Percentiles rank a stretch among this genome's conserved stretches.
Evolutionary conservation across 23 tunicate species (phyloP).

Genomic region (Corella eumyota): DNA sequence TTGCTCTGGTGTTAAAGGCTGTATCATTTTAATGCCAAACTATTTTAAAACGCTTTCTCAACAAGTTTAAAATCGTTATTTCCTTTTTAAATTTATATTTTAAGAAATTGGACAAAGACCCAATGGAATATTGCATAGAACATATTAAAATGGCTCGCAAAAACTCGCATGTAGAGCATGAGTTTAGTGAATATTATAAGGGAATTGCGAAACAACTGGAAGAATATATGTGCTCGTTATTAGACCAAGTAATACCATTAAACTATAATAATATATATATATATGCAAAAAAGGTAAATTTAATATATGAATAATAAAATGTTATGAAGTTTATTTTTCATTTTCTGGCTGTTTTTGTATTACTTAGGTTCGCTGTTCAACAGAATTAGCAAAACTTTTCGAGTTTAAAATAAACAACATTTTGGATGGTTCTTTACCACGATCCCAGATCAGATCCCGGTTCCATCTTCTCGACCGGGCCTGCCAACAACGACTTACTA

Average conservation of each 20-base stretch:
- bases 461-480: background rate
- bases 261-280: too few species aligned
- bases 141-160: constrained; percentile 24
- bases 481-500: background rate
- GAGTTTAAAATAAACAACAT: too few species aligned
- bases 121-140: constrained; percentile 53
- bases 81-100: background rate
- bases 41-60: too few species aligned
- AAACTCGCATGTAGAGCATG: constrained; percentile 25
- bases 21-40: too few species aligned
- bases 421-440: background rate
- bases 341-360: too few species aligned
- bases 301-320: too few species aligned
- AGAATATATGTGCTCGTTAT: constrained; percentile 60
- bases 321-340: too few species aligned
- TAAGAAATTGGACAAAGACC: constrained; percentile 11
- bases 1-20: too few species aligned
- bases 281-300: too few species aligned
- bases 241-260: constrained; percentile 57
- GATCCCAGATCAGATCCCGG: background rate
- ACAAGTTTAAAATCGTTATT: background rate
- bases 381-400: constrained; percentile 61
- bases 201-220: constrained; percentile 25
- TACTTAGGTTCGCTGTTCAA: constrained; percentile 59
- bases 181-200: constrained; percentile 35